These are phyloP conservation scores for Euproctis similis DNA, from an alignment of 2,888 invertebrate species.

Conservation along the genomic window DNA sequence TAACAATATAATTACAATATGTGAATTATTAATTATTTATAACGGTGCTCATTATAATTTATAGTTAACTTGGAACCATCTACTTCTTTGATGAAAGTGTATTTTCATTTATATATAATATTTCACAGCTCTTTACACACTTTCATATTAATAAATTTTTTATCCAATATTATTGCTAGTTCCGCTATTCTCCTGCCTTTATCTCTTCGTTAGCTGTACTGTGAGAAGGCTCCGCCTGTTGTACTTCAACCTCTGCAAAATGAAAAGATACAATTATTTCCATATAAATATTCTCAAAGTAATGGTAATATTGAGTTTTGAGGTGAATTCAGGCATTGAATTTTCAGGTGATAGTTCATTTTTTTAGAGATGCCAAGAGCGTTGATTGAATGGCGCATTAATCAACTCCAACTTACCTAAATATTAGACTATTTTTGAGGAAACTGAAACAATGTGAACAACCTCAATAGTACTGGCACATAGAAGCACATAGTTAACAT, in stretches of 20 bases:
- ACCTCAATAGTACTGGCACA: constrained; percentile 18
- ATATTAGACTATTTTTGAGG: constrained; percentile 62
- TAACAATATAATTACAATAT: too few species aligned
- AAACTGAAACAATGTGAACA: constrained; percentile 69
- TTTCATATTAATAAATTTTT: constrained; percentile 26
- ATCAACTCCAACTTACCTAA: constrained; percentile 62
- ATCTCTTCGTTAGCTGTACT: constrained; percentile 48
- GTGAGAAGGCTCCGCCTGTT: constrained; percentile 56
- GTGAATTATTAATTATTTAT: too few species aligned
- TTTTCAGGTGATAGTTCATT: too few species aligned
- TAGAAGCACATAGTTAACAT: too few species aligned
- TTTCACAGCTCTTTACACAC: constrained; percentile 27
- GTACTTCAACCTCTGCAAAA: constrained; percentile 56
- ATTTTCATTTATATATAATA: too few species aligned
- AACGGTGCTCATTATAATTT: too few species aligned
- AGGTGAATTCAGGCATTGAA: too few species aligned
- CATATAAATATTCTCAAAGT: too few species aligned
- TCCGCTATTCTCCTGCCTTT: constrained; percentile 26
- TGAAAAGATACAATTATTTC: constrained; percentile 5
- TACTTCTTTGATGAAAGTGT: constrained; percentile 16
- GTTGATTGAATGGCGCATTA: too few species aligned
- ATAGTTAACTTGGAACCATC: constrained; percentile 22
- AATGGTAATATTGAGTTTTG: too few species aligned
- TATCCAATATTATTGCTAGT: constrained; percentile 14
- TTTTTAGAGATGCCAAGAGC: too few species aligned